phyloP scores from a whole-genome alignment of 2,888 invertebrate species.

The Phasia obesa region DNA sequence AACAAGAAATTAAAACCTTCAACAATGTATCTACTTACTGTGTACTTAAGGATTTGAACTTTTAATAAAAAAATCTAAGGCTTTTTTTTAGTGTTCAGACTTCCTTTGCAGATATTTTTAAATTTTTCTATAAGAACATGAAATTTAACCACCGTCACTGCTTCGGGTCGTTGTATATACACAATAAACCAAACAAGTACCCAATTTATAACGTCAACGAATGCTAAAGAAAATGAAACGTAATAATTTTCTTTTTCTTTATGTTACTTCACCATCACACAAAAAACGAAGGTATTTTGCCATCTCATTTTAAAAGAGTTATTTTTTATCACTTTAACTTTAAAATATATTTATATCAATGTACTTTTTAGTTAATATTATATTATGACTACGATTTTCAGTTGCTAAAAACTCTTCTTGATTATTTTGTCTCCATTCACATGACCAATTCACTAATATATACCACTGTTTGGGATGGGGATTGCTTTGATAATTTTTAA shows the following conservation, averaged over 20 bases:
- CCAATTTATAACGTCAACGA: slow-evolving; percentile 64
- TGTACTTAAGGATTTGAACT: slow-evolving; percentile 1
- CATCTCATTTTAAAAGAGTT: not conserved
- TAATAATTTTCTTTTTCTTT: slow-evolving; percentile 66
- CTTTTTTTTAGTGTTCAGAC: not conserved
- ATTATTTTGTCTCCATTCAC: not conserved
- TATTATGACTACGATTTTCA: not conserved
- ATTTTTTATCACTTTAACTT: not conserved
- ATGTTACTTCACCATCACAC: slow-evolving; percentile 58
- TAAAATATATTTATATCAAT: no score
- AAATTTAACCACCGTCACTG: slow-evolving; percentile 29
- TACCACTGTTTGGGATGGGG: slow-evolving; percentile 4
- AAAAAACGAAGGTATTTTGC: slow-evolving; percentile 34
- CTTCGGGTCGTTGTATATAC: slow-evolving; percentile 58
- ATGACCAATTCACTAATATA: slow-evolving; percentile 21
- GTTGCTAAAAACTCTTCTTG: not conserved
- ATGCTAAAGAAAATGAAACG: slow-evolving; percentile 68
- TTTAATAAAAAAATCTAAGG: not conserved
- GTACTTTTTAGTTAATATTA: no score
- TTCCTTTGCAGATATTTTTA: slow-evolving; percentile 1
- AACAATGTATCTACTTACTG: slow-evolving; percentile 35
- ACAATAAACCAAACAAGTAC: slow-evolving; percentile 62
- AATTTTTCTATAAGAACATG: slow-evolving; percentile 40
- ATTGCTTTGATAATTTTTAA: slow-evolving; percentile 16
- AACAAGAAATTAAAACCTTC: not conserved